Evolutionary conservation across 2,888 invertebrate species (phyloP).

Genomic region (Sthenelais limicola): DNA sequence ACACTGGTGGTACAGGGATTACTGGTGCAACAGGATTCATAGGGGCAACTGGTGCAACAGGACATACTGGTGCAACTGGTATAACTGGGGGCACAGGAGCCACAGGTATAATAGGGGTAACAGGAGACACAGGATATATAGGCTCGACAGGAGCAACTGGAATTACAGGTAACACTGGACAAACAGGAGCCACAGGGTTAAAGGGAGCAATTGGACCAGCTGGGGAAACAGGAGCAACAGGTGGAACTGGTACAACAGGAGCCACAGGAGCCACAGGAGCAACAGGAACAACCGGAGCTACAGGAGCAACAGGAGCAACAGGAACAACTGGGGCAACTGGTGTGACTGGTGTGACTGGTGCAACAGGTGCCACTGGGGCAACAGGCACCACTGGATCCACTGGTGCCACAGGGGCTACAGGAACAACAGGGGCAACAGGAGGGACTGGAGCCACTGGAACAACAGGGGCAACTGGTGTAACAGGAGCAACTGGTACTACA

Average conservation of each 20-base stretch:
- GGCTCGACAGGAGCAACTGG: slow-evolving; percentile 9
- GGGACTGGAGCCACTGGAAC: slow-evolving; percentile 20
- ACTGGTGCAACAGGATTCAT: slow-evolving; percentile 22
- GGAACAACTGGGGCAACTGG: not conserved
- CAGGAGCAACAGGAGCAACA: not conserved
- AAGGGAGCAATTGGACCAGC: no score
- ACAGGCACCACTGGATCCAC: not conserved
- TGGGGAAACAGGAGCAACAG: no score
- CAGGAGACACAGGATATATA: not conserved
- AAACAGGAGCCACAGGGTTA: no score
- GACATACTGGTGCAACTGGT: not conserved
- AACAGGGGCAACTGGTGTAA: slow-evolving; percentile 15
- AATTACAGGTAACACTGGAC: not conserved
- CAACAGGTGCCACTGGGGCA: not conserved
- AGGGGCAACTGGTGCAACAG: not conserved
- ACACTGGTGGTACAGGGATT: not conserved
- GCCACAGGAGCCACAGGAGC: no score
- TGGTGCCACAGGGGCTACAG: not conserved
- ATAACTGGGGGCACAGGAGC: not conserved
- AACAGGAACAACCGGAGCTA: not conserved
- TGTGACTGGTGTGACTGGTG: not conserved
- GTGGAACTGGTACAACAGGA: no score
- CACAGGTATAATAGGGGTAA: not conserved
- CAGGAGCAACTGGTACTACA: slow-evolving; percentile 10
- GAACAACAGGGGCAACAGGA: slow-evolving; percentile 3